phyloP scores from a whole-genome alignment of 2,113 vertebrate genomes.

The Xerus inauris region DNA sequence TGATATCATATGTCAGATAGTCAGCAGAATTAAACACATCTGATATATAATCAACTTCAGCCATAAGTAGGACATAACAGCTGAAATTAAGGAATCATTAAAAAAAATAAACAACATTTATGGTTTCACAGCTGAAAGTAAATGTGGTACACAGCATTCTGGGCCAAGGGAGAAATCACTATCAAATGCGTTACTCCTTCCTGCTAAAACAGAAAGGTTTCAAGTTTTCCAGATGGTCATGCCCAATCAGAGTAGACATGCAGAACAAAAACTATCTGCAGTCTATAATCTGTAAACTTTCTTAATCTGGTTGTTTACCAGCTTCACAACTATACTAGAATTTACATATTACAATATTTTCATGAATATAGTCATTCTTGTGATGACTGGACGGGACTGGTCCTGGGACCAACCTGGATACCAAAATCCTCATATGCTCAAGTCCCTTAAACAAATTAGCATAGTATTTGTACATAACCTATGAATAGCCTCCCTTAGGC shows the following conservation, averaged over 20 bases:
- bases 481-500: not conserved
- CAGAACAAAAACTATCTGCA: conserved; percentile 25
- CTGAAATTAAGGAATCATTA: not conserved
- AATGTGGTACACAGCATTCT: not conserved
- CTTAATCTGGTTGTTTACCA: conserved; percentile 34
- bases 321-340: not conserved
- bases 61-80: not conserved
- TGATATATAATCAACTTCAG: not conserved
- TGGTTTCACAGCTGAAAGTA: not conserved
- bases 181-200: not conserved
- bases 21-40: conserved; percentile 35
- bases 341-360: conserved; percentile 25
- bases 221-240: not conserved
- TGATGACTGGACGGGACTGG: not conserved
- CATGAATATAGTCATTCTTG: not conserved
- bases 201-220: not conserved
- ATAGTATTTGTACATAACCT: not conserved
- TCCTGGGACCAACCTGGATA: not conserved
- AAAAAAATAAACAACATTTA: not conserved
- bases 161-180: not conserved
- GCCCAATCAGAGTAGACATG: not conserved
- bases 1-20: not conserved
- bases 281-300: not conserved
- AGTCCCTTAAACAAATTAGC: not conserved
- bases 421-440: not conserved